Conservation (phyloP, 2,113 vertebrate species). For the Sus scrofa region DNA sequence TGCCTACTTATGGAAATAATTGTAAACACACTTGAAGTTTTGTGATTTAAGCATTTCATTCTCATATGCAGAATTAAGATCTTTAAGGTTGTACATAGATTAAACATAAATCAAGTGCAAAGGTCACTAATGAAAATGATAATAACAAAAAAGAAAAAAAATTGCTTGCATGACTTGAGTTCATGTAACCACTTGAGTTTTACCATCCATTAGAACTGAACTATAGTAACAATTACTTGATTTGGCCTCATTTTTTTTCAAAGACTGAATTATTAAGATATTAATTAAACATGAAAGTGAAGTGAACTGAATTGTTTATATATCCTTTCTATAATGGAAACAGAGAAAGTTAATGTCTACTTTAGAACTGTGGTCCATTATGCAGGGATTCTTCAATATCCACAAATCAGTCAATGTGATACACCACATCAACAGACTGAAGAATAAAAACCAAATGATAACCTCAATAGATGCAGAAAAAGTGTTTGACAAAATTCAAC, state of each 20-base stretch:
- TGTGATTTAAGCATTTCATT: constrained; percentile 5
- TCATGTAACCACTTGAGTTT: constrained; percentile 67
- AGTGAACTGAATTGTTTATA: constrained; percentile 53
- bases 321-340: constrained; percentile 32
- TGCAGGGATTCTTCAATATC: too few relatives aligned
- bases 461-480: too few relatives aligned
- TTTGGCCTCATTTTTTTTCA: constrained; percentile 33
- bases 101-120: constrained; percentile 35
- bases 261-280: constrained; percentile 50
- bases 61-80: not conserved
- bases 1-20: not conserved
- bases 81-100: not conserved
- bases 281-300: constrained; percentile 68
- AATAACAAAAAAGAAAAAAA: constrained; percentile 68
- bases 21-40: not conserved
- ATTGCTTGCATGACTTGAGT: constrained; percentile 58
- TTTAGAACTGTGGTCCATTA: not conserved
- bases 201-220: constrained; percentile 55
- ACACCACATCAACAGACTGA: too few relatives aligned
- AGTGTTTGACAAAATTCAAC: too few relatives aligned
- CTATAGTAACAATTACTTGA: constrained; percentile 62
- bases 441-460: too few relatives aligned
- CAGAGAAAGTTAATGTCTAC: not conserved
- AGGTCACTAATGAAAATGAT: constrained; percentile 66
- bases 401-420: too few relatives aligned